Base-by-base conservation (phyloP, 1,140 invertebrate species). In the Tigriopus japonicus region DNA sequence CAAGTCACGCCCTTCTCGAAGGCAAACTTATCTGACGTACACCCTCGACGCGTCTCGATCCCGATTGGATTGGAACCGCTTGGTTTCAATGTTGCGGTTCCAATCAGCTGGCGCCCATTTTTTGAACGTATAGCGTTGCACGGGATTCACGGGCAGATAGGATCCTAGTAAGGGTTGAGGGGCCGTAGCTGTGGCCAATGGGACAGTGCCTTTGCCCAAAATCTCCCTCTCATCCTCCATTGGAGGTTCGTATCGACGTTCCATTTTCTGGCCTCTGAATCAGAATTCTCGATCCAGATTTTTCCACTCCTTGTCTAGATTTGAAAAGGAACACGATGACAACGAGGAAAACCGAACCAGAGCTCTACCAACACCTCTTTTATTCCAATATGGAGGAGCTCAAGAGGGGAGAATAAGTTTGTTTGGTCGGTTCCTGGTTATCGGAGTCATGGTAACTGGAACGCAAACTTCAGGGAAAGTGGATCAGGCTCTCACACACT, bases 91-190 rank as follows among this genome's bases (percentile, higher is more conserved):
- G 58, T 59, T 42, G 1, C 58, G 13, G 14, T 15, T 23, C 58
- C 58, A 59, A 28, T 59, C 58, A 23, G 52, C 28, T 14, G 24
- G n/a, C 6, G n/a, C 41, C 58, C 58, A 59, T 15, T 59, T 59
- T 15, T 59, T 59, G 19, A 59, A 59, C 2, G 58, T 59, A 41
- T 59, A 59, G n/a, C 58, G 14, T 14, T 59, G 14, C 14, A 59
- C 42, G 21, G 58, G 58, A 28, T 59, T 35, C 12, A 42, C 58
- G 19, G 58, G 58, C 35, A 59, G 9, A 49, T 59, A 59, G 15
- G 28, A 42, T 5, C 42, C 42, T 15, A 59, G 19, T 6, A 59
- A 49, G 6, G 58, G 58, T 24, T 49, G 41, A 6, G 43, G 43
- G 3, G 14, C 58, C 14, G 49, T 49, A 9, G 17, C 42, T 51